phyloP scores from a whole-genome alignment of 2,797 vertebrate species.

The Xenops minutus region DNA sequence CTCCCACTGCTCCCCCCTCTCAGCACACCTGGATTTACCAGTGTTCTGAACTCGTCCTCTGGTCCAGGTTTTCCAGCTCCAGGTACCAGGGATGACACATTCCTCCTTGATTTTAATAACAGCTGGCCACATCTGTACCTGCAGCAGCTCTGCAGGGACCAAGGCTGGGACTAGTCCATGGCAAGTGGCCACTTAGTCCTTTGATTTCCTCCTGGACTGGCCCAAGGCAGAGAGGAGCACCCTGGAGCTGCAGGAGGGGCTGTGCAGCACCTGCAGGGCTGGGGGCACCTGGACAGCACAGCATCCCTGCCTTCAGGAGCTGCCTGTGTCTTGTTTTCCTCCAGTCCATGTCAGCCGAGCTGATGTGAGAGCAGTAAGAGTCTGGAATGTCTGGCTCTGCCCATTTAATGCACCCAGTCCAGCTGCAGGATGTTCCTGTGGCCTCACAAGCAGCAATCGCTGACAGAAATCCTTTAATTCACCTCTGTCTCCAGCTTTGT shows the following conservation, averaged over 20 bases:
- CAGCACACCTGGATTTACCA: background rate
- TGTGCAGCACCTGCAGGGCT: background rate
- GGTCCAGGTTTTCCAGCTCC: background rate
- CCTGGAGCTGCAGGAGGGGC: accelerated
- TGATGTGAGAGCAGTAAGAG: accelerated
- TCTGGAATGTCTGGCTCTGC: background rate
- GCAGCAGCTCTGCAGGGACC: background rate
- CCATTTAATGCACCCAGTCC: accelerated
- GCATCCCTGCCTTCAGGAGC: background rate
- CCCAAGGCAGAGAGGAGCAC: background rate
- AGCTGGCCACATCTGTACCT: background rate
- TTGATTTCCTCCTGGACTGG: background rate
- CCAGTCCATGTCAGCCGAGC: accelerated
- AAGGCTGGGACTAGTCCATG: background rate
- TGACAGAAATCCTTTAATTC: background rate
- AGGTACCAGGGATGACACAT: background rate
- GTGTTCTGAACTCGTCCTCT: accelerated
- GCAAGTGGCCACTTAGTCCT: too few species aligned
- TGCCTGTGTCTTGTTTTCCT: background rate
- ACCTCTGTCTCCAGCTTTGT: background rate
- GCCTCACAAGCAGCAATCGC: background rate
- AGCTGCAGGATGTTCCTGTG: background rate
- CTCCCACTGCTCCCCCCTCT: background rate
- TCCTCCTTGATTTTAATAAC: background rate
- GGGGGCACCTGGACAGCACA: accelerated